Percentiles rank a stretch among this genome's conserved stretches.
Conservation (phyloP, 2,888 invertebrate species). For the Fragum whitleyi region DNA sequence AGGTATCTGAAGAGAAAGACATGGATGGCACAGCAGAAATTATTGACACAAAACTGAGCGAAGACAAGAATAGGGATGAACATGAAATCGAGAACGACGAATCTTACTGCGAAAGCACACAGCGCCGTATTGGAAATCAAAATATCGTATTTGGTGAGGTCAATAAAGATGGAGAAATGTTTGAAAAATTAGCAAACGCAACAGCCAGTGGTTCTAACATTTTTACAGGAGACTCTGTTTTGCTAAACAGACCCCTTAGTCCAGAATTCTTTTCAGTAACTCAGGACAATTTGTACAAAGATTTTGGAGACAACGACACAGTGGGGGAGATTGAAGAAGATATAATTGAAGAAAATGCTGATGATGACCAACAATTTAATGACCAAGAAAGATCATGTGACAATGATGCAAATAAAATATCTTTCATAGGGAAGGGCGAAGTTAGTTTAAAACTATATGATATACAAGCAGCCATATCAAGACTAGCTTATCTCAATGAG, state of each 20-base stretch:
- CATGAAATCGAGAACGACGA: too few relatives aligned
- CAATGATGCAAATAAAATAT: background rate
- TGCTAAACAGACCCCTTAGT: background rate
- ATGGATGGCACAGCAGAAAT: background rate
- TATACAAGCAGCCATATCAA: background rate
- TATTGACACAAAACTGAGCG: background rate
- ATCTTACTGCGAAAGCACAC: background rate
- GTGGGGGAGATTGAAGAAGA: slow-evolving; percentile 3
- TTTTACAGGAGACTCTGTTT: background rate
- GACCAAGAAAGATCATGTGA: background rate
- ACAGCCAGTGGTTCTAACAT: background rate
- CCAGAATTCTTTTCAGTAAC: background rate
- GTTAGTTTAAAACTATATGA: background rate
- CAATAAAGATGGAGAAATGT: too few relatives aligned
- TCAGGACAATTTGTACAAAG: background rate
- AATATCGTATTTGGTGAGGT: too few relatives aligned
- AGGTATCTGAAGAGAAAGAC: background rate
- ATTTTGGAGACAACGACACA: background rate
- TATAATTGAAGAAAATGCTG: background rate
- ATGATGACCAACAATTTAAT: background rate
- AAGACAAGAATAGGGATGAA: too few relatives aligned
- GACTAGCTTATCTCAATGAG: slow-evolving; percentile 7
- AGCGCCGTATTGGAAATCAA: background rate
- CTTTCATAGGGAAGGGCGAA: background rate
- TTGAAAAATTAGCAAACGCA: too few relatives aligned